Evolutionary conservation across 2,888 invertebrate species (phyloP), one percentile per base, ranked within the genome.

Genomic region (Pyrrhosoma nymphula): DNA sequence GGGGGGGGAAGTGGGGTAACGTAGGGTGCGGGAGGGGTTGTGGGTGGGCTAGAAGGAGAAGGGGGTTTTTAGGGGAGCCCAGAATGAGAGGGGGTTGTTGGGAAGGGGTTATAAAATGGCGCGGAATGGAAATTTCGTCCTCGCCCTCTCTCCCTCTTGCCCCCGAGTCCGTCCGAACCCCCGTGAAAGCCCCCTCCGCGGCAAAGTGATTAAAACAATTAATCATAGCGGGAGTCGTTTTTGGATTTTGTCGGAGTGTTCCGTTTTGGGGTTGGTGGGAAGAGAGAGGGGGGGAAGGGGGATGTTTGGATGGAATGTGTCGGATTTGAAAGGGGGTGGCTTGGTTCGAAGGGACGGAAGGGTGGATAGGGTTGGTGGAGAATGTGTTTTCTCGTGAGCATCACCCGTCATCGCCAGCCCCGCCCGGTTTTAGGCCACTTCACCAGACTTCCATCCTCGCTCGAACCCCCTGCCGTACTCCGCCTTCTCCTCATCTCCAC

Each of bases 131-230:
- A 82, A 82, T 82, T 82, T 82, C 30, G 35, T 35, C 82, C 82
- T 35, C 30, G 35, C 30, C 14, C 18, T 16, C 82, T 0, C 35
- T 35, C 35, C n/a, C n/a, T 35, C 82, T 35, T 26, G 35, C 30
- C 16, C 0, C 35, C 82, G 35, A 6, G 3, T 35, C 35, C 16
- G 8, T 14, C 69, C 47, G 8, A 47, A 69, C 26, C 69, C 69
- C n/a, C 35, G 35, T 35, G n/a, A 26, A 82, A 82, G 35, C 82
- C 82, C 35, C 82, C 35, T 35, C 39, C 89, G 12, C 60, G 60
- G 56, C 89, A 91, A 93, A 93, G 93, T 96, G 96, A 96, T 96
- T 96, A 96, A 96, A 96, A 96, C 96, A 96, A 96, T 96, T 96
- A 96, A 96, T 96, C 96, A 96, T 96, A 95, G 95, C 63, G 93